Evolutionary conservation across 2,113 vertebrate species (phyloP), one percentile per base, ranked within the genome.

Genomic region (Nothocercus nigrocapillus): DNA sequence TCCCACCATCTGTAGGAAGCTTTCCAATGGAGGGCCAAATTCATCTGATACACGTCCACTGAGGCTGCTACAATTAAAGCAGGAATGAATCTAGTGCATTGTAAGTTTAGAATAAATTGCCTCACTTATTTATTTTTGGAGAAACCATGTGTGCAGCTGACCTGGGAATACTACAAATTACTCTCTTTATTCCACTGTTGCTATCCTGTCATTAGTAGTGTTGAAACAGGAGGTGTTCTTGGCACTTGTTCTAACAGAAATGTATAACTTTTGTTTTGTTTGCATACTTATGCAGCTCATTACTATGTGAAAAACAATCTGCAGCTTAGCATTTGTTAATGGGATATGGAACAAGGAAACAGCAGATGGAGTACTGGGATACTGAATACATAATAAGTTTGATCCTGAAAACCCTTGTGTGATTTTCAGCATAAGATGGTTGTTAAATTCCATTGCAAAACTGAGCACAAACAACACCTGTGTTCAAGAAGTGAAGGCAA

Each of bases 301-400:
- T 93, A 89, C 67, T 95, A 94, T 90, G 92, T 92, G 90, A 85
- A 95, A 97, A 96, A 96, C 95, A 96, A 92, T 96, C 92, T 96
- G 90, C 90, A 96, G 88, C 63, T 93, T 96, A 94, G 90, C 63
- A 90, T 93, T 96, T 93, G 80, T 92, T 95, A 95, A 96, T 90
- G 81, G 92, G 77, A 67, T 82, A 80, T 19, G 54, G 83, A 96
- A 95, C n/a, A 85, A 87, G 94, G 95, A 92, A 97, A 92, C 74
- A 90, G 86, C 95, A 97, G 93, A 96, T 96, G 95, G 96, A 96
- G 58, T 93, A 89, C 9, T 89, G 92, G 92, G 90, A 90, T 91
- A 90, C 75, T 87, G 90, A 80, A 92, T 93, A 59, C 67, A 74
- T 94, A 94, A 89, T 87, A 75, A 82, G n/a, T 67, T 94, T 93